Percentiles rank a stretch among this genome's conserved stretches.
Conservation (phyloP, 2,113 vertebrate species). For the Zeus faber region DNA sequence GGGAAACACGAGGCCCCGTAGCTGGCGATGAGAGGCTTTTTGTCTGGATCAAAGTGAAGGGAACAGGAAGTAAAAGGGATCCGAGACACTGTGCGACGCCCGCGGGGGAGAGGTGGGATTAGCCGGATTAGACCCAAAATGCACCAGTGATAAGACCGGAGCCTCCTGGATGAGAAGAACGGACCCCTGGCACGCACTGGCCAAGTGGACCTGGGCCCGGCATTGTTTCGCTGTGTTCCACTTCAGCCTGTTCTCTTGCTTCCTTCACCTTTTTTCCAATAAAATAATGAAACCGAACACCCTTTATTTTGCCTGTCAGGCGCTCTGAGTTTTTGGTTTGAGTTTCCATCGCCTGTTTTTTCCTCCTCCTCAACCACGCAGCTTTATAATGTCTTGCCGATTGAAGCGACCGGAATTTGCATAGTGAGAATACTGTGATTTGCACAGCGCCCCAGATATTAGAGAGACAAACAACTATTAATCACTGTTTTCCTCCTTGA, state of each 20-base stretch:
- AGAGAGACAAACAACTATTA: conserved; percentile 19
- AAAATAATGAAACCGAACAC: conserved; percentile 26
- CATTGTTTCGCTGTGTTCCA: no score
- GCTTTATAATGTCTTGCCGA: conserved; percentile 9
- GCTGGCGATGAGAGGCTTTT: conserved; percentile 19
- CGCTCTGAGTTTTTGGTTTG: conserved; percentile 35
- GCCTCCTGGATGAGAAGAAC: conserved; percentile 21
- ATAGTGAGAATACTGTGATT: conserved; percentile 28
- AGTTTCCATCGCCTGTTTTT: conserved; percentile 25
- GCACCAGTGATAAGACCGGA: conserved; percentile 36
- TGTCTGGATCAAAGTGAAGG: conserved; percentile 40
- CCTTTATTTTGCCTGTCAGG: conserved; percentile 28
- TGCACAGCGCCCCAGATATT: conserved; percentile 21
- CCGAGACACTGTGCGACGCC: no score
- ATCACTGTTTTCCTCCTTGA: conserved; percentile 29
- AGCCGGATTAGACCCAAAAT: conserved; percentile 50
- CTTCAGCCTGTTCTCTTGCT: no score
- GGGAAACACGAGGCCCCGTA: no score
- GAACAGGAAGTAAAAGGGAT: conserved; percentile 38
- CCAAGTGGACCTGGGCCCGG: no score
- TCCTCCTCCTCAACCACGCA: no score
- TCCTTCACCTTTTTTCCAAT: conserved; percentile 36
- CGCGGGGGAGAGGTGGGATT: conserved; percentile 44
- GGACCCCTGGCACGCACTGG: no score
- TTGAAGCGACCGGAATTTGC: conserved; percentile 34